These are phyloP conservation scores for Heliconius aoede DNA, from an alignment of 2,888 invertebrate genomes.

Conservation along the genomic window DNA sequence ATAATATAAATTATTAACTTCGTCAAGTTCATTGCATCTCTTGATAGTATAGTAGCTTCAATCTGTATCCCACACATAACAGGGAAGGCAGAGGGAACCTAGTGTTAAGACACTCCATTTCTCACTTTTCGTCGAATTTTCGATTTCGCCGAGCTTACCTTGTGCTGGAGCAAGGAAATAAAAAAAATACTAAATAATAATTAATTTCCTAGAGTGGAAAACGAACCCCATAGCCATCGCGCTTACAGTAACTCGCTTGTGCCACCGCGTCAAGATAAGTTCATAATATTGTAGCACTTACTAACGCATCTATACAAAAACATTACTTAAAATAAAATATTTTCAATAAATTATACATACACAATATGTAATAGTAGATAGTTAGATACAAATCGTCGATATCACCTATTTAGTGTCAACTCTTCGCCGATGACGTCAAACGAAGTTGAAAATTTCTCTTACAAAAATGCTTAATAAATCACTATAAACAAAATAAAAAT, in stretches of 20 bases:
- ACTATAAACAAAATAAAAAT: constrained; percentile 4
- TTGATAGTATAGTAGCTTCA: not conserved
- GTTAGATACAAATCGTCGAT: not conserved
- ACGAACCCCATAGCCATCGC: not conserved
- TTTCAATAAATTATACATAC: constrained; percentile 3
- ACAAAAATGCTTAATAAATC: constrained; percentile 17
- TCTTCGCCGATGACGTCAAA: constrained; percentile 5
- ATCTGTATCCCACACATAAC: not conserved
- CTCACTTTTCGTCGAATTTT: not conserved
- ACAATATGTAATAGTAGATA: not conserved
- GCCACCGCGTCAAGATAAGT: too few species aligned
- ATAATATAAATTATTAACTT: not conserved
- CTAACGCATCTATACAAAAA: not conserved
- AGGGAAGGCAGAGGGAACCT: not conserved
- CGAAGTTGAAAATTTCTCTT: not conserved
- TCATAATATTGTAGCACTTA: too few species aligned
- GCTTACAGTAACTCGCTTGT: not conserved
- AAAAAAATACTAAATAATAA: too few species aligned
- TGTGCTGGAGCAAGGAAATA: too few species aligned
- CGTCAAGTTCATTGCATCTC: not conserved
- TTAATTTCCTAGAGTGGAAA: too few species aligned
- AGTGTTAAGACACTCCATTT: not conserved
- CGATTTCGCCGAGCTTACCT: too few species aligned
- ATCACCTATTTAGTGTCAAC: not conserved
- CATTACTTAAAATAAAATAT: not conserved